phyloP scores from a whole-genome alignment of 1,140 invertebrate species.

The Kradibia gibbosae region DNA sequence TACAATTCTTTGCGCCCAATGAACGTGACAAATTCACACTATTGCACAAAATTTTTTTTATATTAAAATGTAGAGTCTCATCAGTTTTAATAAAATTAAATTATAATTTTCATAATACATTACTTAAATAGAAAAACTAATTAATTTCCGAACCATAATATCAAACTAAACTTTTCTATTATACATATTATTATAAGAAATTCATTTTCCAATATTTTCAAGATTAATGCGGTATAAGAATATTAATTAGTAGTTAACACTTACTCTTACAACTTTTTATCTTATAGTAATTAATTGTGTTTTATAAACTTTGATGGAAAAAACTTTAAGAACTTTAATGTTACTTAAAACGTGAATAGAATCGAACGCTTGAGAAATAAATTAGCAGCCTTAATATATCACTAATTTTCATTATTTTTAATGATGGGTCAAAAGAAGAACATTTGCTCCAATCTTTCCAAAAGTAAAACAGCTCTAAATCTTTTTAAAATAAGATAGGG shows the following conservation, averaged over 20 bases:
- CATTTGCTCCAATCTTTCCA: slow-evolving; percentile 15
- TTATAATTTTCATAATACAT: too few relatives aligned
- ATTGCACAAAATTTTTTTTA: too few relatives aligned
- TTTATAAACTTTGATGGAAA: not conserved
- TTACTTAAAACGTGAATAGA: not conserved
- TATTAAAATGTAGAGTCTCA: too few relatives aligned
- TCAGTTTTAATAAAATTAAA: too few relatives aligned
- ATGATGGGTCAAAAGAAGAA: slow-evolving; percentile 21
- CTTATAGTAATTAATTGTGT: not conserved
- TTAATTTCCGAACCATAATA: too few relatives aligned
- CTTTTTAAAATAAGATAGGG: not conserved
- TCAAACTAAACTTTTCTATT: too few relatives aligned
- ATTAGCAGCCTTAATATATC: slow-evolving; percentile 8
- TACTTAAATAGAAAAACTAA: too few relatives aligned
- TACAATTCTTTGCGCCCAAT: too few relatives aligned
- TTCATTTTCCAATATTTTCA: not conserved
- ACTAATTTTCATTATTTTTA: slow-evolving; percentile 1
- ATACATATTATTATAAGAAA: too few relatives aligned
- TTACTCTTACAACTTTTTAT: not conserved
- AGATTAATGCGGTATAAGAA: too few relatives aligned
- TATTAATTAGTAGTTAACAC: not conserved
- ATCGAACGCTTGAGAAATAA: slow-evolving; percentile 22
- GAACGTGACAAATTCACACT: too few relatives aligned
- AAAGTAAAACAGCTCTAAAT: not conserved
- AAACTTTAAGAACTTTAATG: not conserved